Percentiles rank a stretch among this genome's conserved stretches.
These are phyloP conservation scores for Aleiodes leptofemur DNA, from an alignment of 2,888 invertebrate genomes.

Conservation along the genomic window DNA sequence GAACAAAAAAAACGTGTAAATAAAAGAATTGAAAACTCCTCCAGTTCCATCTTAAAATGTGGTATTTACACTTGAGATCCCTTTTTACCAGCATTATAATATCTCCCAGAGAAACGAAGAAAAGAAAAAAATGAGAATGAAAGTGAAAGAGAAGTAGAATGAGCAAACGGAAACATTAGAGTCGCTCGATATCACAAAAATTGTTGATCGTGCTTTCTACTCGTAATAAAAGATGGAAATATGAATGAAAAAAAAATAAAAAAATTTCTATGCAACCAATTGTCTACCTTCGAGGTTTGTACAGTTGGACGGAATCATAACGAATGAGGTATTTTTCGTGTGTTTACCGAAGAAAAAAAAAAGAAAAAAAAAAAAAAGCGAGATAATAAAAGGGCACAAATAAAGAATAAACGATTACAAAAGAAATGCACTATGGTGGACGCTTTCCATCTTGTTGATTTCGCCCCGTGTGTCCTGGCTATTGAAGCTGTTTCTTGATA, in stretches of 20 bases:
- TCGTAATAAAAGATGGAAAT: not conserved
- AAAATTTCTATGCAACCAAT: constrained; percentile 16
- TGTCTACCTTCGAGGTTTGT: constrained; percentile 12
- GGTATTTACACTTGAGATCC: not conserved
- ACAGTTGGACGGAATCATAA: constrained; percentile 23
- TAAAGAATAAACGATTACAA: not conserved
- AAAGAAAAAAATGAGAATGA: not conserved
- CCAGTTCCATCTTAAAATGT: not conserved
- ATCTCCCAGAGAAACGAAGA: not conserved
- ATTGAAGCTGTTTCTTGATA: constrained; percentile 6
- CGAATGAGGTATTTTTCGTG: constrained; percentile 19
- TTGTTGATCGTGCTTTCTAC: constrained; percentile 1
- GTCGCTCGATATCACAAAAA: constrained; percentile 28
- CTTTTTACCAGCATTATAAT: not conserved
- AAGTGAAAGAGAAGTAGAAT: constrained; percentile 12
- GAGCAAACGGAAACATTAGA: constrained; percentile 18
- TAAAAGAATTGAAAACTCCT: no score
- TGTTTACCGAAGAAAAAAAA: constrained; percentile 12
- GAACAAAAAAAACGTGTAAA: not conserved
- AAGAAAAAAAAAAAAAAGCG: not conserved
- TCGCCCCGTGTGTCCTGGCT: not conserved
- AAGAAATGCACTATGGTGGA: not conserved
- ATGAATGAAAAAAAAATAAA: not conserved
- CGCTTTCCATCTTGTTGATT: constrained; percentile 11
- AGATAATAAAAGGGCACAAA: not conserved